These are phyloP conservation scores for Calidris pugnax DNA, from an alignment of 2,113 vertebrate species.

Conservation along the genomic window DNA sequence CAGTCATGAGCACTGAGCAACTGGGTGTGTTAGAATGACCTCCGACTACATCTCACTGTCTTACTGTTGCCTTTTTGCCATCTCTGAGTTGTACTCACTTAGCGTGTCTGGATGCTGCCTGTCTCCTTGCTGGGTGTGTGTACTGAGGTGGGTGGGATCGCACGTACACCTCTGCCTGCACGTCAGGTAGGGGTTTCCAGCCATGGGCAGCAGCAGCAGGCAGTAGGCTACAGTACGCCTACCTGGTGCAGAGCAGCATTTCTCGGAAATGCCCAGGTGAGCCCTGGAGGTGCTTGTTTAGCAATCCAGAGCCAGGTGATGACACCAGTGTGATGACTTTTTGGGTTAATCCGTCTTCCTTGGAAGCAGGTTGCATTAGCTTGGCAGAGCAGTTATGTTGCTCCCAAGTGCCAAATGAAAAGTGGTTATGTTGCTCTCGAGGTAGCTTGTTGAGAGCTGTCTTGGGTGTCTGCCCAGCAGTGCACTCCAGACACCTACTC, in stretches of 20 bases:
- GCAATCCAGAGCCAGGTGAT: background rate
- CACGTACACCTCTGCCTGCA: background rate
- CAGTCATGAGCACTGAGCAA: background rate
- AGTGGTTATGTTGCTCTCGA: background rate
- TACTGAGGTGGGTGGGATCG: background rate
- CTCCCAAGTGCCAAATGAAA: background rate
- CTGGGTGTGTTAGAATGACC: background rate
- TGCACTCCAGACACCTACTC: slow-evolving; percentile 5
- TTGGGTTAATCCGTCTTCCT: background rate
- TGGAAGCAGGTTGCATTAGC: background rate
- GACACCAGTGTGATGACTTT: background rate
- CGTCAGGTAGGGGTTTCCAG: background rate
- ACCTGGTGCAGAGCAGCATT: background rate
- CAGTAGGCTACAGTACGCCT: fast-evolving
- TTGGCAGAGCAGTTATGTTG: background rate
- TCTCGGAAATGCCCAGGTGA: background rate
- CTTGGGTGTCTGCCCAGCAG: slow-evolving; percentile 12
- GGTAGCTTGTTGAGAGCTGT: slow-evolving; percentile 2
- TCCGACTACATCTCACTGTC: background rate
- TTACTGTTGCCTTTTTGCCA: background rate
- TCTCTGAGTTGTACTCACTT: background rate
- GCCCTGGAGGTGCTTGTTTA: background rate
- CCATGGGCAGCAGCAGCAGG: background rate
- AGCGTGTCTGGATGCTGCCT: background rate
- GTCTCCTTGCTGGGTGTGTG: background rate